Evolutionary conservation across 2,888 invertebrate genomes (phyloP), one percentile per base, ranked within the genome.

Genomic region (Laspeyria flexula): DNA sequence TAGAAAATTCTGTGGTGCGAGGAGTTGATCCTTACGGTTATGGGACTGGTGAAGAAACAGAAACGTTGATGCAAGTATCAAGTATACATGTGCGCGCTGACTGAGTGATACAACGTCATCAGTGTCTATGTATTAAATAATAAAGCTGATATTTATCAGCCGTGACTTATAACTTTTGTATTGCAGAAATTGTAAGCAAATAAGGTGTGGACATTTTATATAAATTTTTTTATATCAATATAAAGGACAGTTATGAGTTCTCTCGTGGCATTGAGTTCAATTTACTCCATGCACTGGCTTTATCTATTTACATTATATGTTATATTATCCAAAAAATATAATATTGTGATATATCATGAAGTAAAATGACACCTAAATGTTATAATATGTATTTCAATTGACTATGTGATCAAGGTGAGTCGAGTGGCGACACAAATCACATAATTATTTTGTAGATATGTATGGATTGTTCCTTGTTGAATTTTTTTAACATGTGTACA

Each of bases 1-100:
- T 87, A 89, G 87, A 79, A 88, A 90, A 88, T 86, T 90, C 88
- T 91, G 90, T 92, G 91, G 89, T 85, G 90, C 86, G 90, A 90
- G 90, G 90, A 86, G 89, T 90, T 89, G 78, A 86, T 90, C 89
- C 88, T 86, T 85, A 81, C 76, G 73, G 81, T 77, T 69, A 78
- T 83, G 79, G 81, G 83, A 89, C 83, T 85, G 85, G 86, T 88
- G 86, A 81, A 79, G 79, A 74, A 72, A 72, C 72, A 72, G 70
- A 70, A 75, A 77, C 67, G 75, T 71, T 72, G 64, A 75, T 67
- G 73, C 68, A 75, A 81, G 80, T 81, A 80, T 80, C 81, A n/a
- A n/a, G n/a, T n/a, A n/a, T 73, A 77, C 68, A 75, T 65, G 67
- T 78, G 77, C 81, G 79, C 75, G 75, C 81, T 77, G 81, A 82